phyloP scores from a whole-genome alignment of 2,888 invertebrate species.

The Cheilosia variabilis region DNA sequence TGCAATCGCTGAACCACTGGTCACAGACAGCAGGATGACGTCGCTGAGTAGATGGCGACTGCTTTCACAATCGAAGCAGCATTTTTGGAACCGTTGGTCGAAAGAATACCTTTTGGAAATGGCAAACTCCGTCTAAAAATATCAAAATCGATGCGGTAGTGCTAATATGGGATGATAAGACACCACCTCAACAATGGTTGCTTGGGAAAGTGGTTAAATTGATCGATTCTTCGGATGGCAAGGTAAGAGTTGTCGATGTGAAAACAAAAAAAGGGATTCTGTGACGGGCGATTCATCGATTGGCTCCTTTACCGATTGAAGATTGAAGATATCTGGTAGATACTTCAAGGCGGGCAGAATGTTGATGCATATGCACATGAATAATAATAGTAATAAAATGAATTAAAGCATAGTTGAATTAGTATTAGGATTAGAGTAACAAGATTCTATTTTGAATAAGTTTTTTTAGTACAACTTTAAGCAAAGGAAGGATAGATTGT shows the following conservation, averaged over 20 bases:
- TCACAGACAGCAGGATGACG: no score
- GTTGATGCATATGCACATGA: no score
- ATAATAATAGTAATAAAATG: no score
- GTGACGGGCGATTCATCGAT: not conserved
- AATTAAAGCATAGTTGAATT: no score
- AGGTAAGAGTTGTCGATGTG: constrained; percentile 1
- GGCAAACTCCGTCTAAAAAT: no score
- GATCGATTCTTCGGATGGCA: not conserved
- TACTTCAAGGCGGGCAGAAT: no score
- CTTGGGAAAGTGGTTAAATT: not conserved
- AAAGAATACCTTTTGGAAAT: constrained; percentile 11
- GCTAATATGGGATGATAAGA: constrained; percentile 5
- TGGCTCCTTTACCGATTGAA: not conserved
- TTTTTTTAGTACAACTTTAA: no score
- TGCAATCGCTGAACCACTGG: not conserved
- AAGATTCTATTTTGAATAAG: no score
- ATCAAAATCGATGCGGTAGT: not conserved
- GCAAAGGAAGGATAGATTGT: no score
- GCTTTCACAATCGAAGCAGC: not conserved
- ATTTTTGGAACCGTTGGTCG: constrained; percentile 27
- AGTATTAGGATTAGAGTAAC: no score
- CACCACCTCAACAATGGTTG: not conserved
- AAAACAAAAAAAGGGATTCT: not conserved
- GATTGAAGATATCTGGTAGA: no score
- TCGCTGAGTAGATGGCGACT: no score